These are phyloP conservation scores for Dendrophyllia cribrosa DNA, from an alignment of 64 coral and sea anemone species.

Conservation along the genomic window DNA sequence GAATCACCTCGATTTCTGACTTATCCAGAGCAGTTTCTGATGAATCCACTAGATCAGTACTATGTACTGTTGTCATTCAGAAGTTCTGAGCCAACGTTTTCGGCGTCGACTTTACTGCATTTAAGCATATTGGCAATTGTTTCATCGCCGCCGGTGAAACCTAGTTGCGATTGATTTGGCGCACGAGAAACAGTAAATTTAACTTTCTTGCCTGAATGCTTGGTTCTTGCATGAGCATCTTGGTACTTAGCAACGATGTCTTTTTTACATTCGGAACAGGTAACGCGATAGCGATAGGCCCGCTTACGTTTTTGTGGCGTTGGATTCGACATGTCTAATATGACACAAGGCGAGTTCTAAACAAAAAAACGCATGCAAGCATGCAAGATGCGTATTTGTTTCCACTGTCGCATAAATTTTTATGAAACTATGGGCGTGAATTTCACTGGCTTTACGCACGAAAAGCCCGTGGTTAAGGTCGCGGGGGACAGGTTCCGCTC, in stretches of 20 bases:
- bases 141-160: constrained; percentile 10
- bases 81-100: background rate
- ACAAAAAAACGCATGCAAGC: too few relatives aligned
- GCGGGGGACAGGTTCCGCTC: too few relatives aligned
- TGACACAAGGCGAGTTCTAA: too few relatives aligned
- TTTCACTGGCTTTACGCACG: background rate
- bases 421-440: background rate
- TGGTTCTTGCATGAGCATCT: too few relatives aligned
- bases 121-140: background rate
- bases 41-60: background rate
- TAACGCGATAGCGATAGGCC: too few relatives aligned
- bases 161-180: constrained; percentile 46
- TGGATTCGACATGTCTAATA: too few relatives aligned
- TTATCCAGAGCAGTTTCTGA: background rate
- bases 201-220: constrained; percentile 20
- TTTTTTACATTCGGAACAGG: too few relatives aligned
- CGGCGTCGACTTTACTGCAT: background rate
- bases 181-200: constrained; percentile 35
- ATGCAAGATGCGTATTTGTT: too few relatives aligned
- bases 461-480: background rate
- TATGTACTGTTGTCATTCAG: background rate
- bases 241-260: too few relatives aligned
- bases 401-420: constrained; percentile 10
- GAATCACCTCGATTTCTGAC: background rate
- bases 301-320: too few relatives aligned